phyloP scores from a whole-genome alignment of 1,140 invertebrate genomes.

The Brachionus manjavacas region DNA sequence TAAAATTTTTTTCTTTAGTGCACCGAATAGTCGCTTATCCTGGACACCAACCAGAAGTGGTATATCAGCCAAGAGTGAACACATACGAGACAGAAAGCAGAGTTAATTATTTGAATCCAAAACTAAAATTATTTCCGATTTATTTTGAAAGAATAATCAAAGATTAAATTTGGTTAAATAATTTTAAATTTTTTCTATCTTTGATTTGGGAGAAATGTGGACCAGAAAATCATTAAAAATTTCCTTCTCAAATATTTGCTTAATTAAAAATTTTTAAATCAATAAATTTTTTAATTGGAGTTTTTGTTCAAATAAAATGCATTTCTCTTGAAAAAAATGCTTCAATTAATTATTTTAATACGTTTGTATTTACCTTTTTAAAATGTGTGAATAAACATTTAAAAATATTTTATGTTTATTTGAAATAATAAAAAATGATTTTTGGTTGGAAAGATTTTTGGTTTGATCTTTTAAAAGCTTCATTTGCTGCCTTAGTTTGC shows the following conservation, averaged over 20 bases:
- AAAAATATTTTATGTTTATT: neutral
- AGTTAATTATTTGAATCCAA: slow-evolving; percentile 17
- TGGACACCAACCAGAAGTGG: slow-evolving; percentile 7
- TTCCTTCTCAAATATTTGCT: neutral
- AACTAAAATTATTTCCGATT: neutral
- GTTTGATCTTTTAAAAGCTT: neutral
- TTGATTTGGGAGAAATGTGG: neutral
- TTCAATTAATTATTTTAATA: neutral
- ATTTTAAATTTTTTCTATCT: neutral
- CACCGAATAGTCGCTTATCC: neutral
- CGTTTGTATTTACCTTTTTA: neutral
- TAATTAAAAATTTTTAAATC: neutral
- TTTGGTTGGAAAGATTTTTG: neutral
- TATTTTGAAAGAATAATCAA: neutral
- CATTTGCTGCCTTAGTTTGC: neutral
- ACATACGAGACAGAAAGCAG: slow-evolving; percentile 16
- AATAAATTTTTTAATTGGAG: neutral
- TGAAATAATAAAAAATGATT: neutral
- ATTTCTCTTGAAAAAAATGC: neutral
- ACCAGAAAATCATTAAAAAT: too few species aligned
- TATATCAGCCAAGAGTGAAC: neutral
- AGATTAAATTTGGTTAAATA: neutral
- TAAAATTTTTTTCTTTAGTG: neutral
- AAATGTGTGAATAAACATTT: neutral
- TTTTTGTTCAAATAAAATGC: neutral